Base-by-base conservation (phyloP, 2,888 invertebrate genomes). In the Dorcus parallelipipedus region DNA sequence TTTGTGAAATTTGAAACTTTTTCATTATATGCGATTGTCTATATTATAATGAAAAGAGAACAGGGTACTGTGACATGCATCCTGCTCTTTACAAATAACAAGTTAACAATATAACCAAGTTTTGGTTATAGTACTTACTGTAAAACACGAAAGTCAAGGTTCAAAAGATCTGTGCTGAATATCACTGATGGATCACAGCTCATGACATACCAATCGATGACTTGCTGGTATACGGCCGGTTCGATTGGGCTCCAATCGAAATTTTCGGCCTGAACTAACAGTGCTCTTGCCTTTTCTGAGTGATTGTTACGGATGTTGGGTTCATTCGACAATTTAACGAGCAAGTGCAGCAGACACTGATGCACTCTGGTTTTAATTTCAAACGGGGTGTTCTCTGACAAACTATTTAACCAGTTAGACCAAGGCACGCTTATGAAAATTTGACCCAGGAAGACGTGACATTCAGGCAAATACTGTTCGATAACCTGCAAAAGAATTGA, bases 181-280 rank as follows among this genome's bases (percentile, higher is more conserved):
- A 90, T 82, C 58, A 89, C 87, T 52, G 82, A 79, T 0, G 89
- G 85, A 76, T 91, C 89, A 68, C 86, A 86, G 60, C 86, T 86
- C 81, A 86, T 85, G 7, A 90, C 83, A 66, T 88, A 87, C 90
- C 90, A 90, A 72, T 88, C 87, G 65, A 88, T 81, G 39, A 89
- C 82, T 56, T 84, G 82, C 69, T 89, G 86, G 67, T 86, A 84
- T 38, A 83, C 80, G 20, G 76, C 72, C 9, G 84, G 82, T 59
- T 87, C 87, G 3, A 89, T 77, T 41, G 84, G 72, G 60, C 84
- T 79, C 90, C 90, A 90, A 1, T 86, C 81, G 73, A 86, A 87
- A 57, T 79, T 78, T 58, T 85, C 83, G 2, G 86, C 83, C 62
- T 87, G 84, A 41, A 81, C 79, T 23, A 89, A 76, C 47, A 88